phyloP scores from a whole-genome alignment of 2,113 vertebrate genomes.

The Spea multiplicata region DNA sequence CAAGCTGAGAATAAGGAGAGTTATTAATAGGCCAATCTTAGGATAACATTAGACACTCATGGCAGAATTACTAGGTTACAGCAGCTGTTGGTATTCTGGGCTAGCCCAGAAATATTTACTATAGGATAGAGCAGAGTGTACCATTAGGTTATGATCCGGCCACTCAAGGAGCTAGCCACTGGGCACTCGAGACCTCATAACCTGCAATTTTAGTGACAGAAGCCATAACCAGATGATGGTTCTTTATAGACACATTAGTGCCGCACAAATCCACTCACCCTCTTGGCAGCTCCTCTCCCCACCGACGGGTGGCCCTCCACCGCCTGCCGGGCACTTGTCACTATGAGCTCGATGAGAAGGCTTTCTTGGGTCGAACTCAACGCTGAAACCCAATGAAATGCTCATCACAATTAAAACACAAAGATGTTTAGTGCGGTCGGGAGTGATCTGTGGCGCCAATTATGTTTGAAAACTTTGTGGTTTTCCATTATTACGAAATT shows the following conservation, averaged over 20 bases:
- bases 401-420: slow-evolving; percentile 11
- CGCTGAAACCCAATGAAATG: slow-evolving; percentile 61
- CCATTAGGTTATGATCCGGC: too few relatives aligned
- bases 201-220: too few relatives aligned
- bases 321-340: slow-evolving; percentile 78
- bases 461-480: too few relatives aligned
- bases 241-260: too few relatives aligned
- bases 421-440: too few relatives aligned
- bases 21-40: background rate
- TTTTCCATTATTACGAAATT: too few relatives aligned
- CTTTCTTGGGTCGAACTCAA: slow-evolving; percentile 65
- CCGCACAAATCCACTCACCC: slow-evolving; percentile 63
- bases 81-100: background rate
- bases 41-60: background rate
- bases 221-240: too few relatives aligned
- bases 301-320: slow-evolving; percentile 75
- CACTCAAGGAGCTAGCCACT: too few relatives aligned
- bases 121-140: too few relatives aligned
- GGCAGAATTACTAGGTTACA: background rate
- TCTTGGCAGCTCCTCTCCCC: slow-evolving; percentile 77
- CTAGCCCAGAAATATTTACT: background rate
- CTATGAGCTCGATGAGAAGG: slow-evolving; percentile 75
- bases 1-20: background rate
- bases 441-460: too few relatives aligned
- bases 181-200: too few relatives aligned